Evolutionary conservation across 2,888 invertebrate genomes (phyloP), one percentile per base, ranked within the genome.

Genomic region (Drosophila robusta): DNA sequence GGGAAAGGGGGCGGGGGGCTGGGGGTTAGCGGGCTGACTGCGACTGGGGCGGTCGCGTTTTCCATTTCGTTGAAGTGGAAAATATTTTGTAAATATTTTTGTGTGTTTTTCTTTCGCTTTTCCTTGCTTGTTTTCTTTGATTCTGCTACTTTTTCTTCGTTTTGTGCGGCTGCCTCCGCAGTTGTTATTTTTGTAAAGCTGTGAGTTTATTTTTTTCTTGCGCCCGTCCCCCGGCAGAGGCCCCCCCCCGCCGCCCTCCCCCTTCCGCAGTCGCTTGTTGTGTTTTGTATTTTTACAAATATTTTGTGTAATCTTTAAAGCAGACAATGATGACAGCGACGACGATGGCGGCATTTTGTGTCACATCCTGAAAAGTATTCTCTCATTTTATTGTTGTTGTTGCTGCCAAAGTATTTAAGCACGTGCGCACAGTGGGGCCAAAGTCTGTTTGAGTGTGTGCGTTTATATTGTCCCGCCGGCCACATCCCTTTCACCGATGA

Each of bases 1-100:
- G 47, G n/a, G 18, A 49, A n/a, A 45, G 22, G 18, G 1, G 18
- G 18, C n/a, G n/a, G 18, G 18, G 18, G 18, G 2, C 18, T 18
- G 16, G 7, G 16, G 22, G 14, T n/a, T 41, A 6, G 18, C 16
- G 55, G 52, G 50, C 60, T 29, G 70, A 32, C 70, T 62, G 82
- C 80, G 66, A 70, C 86, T 83, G 86, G 84, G 86, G 79, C 76
- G 85, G 85, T 86, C 83, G 86, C 86, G 83, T 87, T 85, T 88
- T 86, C 83, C 87, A 88, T 86, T 80, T 86, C 88, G 87, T 82
- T 89, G 80, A 82, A 87, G 84, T 90, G 84, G 86, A 88, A 90
- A 90, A 89, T 87, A 85, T 90, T 89, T 89, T 87, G 89, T 88
- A 90, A 89, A 89, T 86, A 89, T 87, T 89, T 90, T 75, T 75